Base-by-base conservation (phyloP, 1,140 invertebrate genomes). In the Pararge aegeria region DNA sequence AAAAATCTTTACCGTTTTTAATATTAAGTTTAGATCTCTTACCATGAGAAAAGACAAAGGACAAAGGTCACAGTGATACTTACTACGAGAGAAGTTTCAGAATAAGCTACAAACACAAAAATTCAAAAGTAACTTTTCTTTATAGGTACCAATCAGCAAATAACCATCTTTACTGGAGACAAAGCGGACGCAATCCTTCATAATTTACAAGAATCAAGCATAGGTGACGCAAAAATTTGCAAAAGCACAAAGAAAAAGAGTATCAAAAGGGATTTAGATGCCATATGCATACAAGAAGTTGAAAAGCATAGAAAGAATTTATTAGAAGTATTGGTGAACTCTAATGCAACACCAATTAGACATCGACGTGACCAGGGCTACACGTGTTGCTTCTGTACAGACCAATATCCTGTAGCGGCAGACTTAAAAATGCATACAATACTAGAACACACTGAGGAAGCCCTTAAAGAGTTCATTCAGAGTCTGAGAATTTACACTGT, bases 261-360 rank as follows among this genome's bases (percentile, higher is more conserved):
- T 42, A 2, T 2, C 10, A 49, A 24, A 16, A 29, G 19, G 10
- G 7, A 13, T 29, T 27, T 49, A 1, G n/a, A 49, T 15, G 12
- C 2, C 4, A 12, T 49, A 49, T 9, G 20, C 6, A 21, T 49
- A 6, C 21, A 29, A 49, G 46, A 49, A 49, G 46, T 49, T 0
- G 19, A 66, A 10, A 77, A 75, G 30, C 73, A 76, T 53, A 42
- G 65, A 2, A 53, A 64, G 1, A 82, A 80, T 50, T 30, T 77
- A 0, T 55, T 42, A 46, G 55, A 60, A 9, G 59, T 83, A 29
- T 49, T 81, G n/a, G 7, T 61, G 16, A 50, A 63, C 48, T 68
- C 78, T 0, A 85, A 85, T 37, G 80, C 80, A 5, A 83, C 78
- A 2, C 77, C 76, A 1, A 76, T 85, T 13, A 64, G 66, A 19